Percentiles rank a stretch among this genome's conserved stretches.
Evolutionary conservation across 2,888 invertebrate species (phyloP).

Genomic region (Heteropelma amictum): DNA sequence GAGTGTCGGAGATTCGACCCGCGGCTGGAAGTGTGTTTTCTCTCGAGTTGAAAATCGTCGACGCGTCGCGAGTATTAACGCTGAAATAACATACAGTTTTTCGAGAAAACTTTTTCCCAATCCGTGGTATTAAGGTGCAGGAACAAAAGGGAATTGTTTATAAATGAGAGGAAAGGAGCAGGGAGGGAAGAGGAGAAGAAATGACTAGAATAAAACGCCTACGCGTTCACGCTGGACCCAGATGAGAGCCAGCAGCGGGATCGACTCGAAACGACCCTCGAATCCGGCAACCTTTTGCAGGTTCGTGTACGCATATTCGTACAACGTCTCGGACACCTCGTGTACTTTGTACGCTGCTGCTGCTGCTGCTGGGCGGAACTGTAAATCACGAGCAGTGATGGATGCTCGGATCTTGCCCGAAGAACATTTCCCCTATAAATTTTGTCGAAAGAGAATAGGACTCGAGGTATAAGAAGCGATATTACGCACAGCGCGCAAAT

Average conservation of each 20-base stretch:
- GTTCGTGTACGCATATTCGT: conserved; percentile 22
- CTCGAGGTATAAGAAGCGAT: neutral
- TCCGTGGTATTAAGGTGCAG: too few species aligned
- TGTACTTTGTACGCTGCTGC: too few species aligned
- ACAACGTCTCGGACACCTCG: neutral
- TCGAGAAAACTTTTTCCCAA: too few species aligned
- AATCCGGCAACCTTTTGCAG: conserved; percentile 29
- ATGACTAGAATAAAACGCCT: conserved; percentile 40
- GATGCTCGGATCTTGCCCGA: conserved; percentile 65
- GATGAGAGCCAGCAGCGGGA: too few species aligned
- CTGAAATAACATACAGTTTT: too few species aligned
- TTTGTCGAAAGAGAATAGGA: conserved; percentile 54
- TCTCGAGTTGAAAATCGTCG: conserved; percentile 1
- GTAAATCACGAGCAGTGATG: conserved; percentile 72
- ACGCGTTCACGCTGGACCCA: conserved; percentile 25
- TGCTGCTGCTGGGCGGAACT: conserved; percentile 59
- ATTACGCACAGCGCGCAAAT: neutral
- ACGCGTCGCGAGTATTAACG: too few species aligned
- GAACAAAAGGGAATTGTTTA: too few species aligned
- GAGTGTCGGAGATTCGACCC: conserved; percentile 16
- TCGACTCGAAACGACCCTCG: conserved; percentile 22
- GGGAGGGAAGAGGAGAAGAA: neutral
- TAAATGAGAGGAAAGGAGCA: too few species aligned
- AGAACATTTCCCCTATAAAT: conserved; percentile 65
- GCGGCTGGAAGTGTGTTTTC: conserved; percentile 44